Conservation (phyloP, 2,113 vertebrate genomes). For the Xiphias gladius region DNA sequence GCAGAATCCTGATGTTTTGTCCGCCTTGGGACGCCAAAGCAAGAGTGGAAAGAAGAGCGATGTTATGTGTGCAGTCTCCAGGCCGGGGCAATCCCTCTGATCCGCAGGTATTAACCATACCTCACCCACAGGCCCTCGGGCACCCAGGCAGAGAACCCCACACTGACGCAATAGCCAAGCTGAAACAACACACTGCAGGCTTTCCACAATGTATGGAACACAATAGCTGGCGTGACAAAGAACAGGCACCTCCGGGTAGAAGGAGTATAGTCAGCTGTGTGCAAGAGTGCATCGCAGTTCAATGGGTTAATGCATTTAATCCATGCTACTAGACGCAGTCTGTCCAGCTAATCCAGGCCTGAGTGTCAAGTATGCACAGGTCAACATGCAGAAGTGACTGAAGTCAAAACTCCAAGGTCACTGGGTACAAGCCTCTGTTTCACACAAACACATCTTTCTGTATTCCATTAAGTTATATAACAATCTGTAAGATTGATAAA, state of each 20-base stretch:
- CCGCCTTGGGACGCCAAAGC: conserved; percentile 31
- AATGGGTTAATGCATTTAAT: conserved; percentile 70
- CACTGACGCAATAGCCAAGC: conserved; percentile 72
- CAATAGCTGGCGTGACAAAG: conserved; percentile 79
- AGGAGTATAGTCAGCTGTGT: conserved; percentile 61
- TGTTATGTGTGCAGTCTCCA: conserved; percentile 58
- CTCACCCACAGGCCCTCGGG: conserved; percentile 57
- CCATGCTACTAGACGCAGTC: conserved; percentile 70
- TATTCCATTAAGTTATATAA: conserved; percentile 35
- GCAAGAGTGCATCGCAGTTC: conserved; percentile 64
- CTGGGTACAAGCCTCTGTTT: conserved; percentile 22
- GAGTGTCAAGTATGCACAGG: conserved; percentile 55
- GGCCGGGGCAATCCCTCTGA: conserved; percentile 70
- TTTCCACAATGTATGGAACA: conserved; percentile 61
- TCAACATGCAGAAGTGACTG: conserved; percentile 55
- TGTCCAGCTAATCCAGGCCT: conserved; percentile 75
- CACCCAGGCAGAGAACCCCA: conserved; percentile 58
- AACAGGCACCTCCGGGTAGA: conserved; percentile 54
- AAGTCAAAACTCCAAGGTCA: conserved; percentile 57
- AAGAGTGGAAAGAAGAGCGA: conserved; percentile 45
- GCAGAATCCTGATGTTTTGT: conserved; percentile 54
- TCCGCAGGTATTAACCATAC: conserved; percentile 67
- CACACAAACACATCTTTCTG: not conserved
- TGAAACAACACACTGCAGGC: conserved; percentile 78
- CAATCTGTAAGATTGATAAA: not conserved